A percentile compares a stretch with the other conserved stretches of the same genome.
These are phyloP conservation scores for Pipa parva DNA, from an alignment of 2,113 vertebrate species.

Conservation along the genomic window DNA sequence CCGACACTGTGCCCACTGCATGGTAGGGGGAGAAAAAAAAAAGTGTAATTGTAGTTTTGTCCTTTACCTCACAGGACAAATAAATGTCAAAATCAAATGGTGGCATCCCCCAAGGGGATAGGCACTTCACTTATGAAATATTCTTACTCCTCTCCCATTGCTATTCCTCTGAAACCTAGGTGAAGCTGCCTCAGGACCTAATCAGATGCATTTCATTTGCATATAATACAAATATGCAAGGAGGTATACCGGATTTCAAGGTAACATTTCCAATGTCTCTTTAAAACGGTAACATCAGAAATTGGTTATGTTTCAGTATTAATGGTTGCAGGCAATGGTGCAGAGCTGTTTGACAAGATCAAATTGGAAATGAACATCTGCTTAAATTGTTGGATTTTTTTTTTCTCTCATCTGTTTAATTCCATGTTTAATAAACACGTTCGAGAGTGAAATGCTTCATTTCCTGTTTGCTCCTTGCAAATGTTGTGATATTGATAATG, in stretches of 20 bases:
- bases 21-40: conserved; percentile 50
- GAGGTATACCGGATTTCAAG: conserved; percentile 53
- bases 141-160: conserved; percentile 56
- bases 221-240: conserved; percentile 64
- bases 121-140: conserved; percentile 67
- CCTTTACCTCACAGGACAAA: conserved; percentile 75
- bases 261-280: conserved; percentile 46
- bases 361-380: conserved; percentile 45
- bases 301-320: conserved; percentile 27
- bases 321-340: conserved; percentile 37
- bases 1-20: conserved; percentile 59
- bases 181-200: conserved; percentile 73
- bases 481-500: conserved; percentile 53
- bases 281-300: conserved; percentile 49
- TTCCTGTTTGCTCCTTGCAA: conserved; percentile 52
- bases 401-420: conserved; percentile 50
- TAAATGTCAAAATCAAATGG: conserved; percentile 80
- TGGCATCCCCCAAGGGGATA: conserved; percentile 64
- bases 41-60: conserved; percentile 70
- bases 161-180: conserved; percentile 65
- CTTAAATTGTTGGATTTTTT: conserved; percentile 40
- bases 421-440: conserved; percentile 45
- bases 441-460: conserved; percentile 35
- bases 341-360: conserved; percentile 37
- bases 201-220: conserved; percentile 69